A percentile compares a stretch with the other conserved stretches of the same genome.
Conservation (phyloP, 2,113 vertebrate genomes). For the Thalassoma bifasciatum region DNA sequence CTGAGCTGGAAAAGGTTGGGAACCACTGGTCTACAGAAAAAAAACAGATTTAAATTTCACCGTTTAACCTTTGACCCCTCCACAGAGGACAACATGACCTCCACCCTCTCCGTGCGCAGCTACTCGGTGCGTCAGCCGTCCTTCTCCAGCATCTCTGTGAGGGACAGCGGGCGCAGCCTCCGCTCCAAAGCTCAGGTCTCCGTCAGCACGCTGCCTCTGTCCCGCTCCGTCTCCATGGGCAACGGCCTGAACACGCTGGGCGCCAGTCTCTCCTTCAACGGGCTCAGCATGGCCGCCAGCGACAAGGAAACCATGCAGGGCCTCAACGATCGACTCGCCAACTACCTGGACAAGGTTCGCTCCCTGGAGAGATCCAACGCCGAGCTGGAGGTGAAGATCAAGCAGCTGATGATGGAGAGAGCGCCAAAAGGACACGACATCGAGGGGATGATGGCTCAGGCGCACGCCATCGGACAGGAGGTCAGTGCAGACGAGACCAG, state of each 20-base stretch:
- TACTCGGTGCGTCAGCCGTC: slow-evolving; percentile 73
- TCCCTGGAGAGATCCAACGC: slow-evolving; percentile 84
- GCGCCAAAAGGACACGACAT: slow-evolving; percentile 73
- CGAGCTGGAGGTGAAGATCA: slow-evolving; percentile 86
- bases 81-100: slow-evolving; percentile 75
- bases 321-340: slow-evolving; percentile 89
- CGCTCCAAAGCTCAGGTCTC: slow-evolving; percentile 70
- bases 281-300: slow-evolving; percentile 55
- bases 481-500: slow-evolving; percentile 46
- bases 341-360: slow-evolving; percentile 85
- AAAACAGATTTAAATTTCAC: too few species aligned
- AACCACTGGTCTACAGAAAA: too few species aligned
- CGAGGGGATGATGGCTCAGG: slow-evolving; percentile 79
- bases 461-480: slow-evolving; percentile 83
- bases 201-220: slow-evolving; percentile 55
- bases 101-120: slow-evolving; percentile 73
- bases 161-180: slow-evolving; percentile 70
- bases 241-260: slow-evolving; percentile 81
- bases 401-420: slow-evolving; percentile 83
- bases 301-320: slow-evolving; percentile 94
- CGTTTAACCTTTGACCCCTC: background rate
- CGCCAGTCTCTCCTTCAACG: slow-evolving; percentile 69
- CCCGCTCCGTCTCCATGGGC: slow-evolving; percentile 80
- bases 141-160: slow-evolving; percentile 79
- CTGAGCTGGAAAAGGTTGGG: too few species aligned